Evolutionary conservation across 2,113 vertebrate genomes (phyloP), one percentile per base, ranked within the genome.

Genomic region (Myiozetetes cayanensis): DNA sequence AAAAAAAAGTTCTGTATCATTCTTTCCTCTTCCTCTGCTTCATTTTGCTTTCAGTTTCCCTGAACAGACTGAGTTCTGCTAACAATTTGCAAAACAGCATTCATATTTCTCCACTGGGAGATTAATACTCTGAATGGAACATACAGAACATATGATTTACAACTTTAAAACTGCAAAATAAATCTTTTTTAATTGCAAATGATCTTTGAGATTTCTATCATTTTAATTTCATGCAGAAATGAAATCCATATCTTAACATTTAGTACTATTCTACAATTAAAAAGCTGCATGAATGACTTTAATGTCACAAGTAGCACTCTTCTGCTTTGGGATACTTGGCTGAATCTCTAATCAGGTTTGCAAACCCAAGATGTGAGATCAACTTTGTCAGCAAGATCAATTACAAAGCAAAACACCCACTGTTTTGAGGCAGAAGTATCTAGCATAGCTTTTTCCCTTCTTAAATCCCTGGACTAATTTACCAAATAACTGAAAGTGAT

Each of bases 371-470:
- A 6, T 15, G 28, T 2, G 1, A 43, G 10, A 71, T 9, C 0
- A 0, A 56, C 24, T 70, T 62, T 1, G 0, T 25, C 2, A 2
- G 17, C 16, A 85, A 55, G 11, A 20, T 27, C 6, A 13, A 17
- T n/a, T 30, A 58, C 50, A 92, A 76, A 65, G 83, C 8, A 66
- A 35, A 13, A 37, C 16, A 66, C 1, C 14, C 30, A 12, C 13
- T 43, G 1, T 8, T 77, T 70, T 39, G 17, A 79, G 17, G 9
- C 35, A 8, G 3, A 65, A 79, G 6, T 22, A 61, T 19, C 46
- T 41, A 76, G 39, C 12, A 39, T 0, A 1, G 24, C 7, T n/a
- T 88, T 75, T 73, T 35, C 22, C 12, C 23, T 68, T 72, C 41
- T 44, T 20, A 77, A 41, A 63, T 43, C n/a, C 37, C 68, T 55